These are phyloP conservation scores for Prenolepis imparis DNA, from an alignment of 2,888 invertebrate genomes.

Conservation along the genomic window DNA sequence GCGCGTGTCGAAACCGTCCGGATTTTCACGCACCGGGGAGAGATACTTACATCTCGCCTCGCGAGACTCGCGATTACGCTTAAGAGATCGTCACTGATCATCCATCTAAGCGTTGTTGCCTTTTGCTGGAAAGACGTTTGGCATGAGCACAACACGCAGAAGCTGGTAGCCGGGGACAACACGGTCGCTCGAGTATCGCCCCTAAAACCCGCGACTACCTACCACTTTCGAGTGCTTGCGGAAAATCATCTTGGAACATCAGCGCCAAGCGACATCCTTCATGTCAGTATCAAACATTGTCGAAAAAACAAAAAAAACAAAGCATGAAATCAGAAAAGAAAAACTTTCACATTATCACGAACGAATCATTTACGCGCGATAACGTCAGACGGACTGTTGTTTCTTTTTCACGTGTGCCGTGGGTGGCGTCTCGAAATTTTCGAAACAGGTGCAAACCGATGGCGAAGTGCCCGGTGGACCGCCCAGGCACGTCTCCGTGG, in stretches of 20 bases:
- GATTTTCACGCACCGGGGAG: conserved; percentile 56
- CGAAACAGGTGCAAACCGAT: conserved; percentile 86
- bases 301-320: conserved; percentile 31
- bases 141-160: conserved; percentile 88
- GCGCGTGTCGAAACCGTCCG: conserved; percentile 41
- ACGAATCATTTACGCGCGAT: conserved; percentile 30
- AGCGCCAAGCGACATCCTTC: conserved; percentile 88
- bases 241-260: conserved; percentile 89
- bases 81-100: conserved; percentile 58
- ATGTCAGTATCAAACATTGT: conserved; percentile 84
- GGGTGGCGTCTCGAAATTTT: conserved; percentile 42
- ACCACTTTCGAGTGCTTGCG: conserved; percentile 89
- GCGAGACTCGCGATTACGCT: conserved; percentile 53
- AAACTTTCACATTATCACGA: conserved; percentile 61
- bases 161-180: conserved; percentile 87
- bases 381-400: conserved; percentile 15
- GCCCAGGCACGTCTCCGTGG: conserved; percentile 90
- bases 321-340: conserved; percentile 38
- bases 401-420: conserved; percentile 36
- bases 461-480: conserved; percentile 91
- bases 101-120: conserved; percentile 74
- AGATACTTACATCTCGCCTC: conserved; percentile 12
- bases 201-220: conserved; percentile 88
- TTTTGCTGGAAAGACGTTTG: conserved; percentile 87
- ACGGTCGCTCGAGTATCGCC: conserved; percentile 87